phyloP scores from a whole-genome alignment of 1,140 invertebrate genomes.

The Tetraneura akinire region DNA sequence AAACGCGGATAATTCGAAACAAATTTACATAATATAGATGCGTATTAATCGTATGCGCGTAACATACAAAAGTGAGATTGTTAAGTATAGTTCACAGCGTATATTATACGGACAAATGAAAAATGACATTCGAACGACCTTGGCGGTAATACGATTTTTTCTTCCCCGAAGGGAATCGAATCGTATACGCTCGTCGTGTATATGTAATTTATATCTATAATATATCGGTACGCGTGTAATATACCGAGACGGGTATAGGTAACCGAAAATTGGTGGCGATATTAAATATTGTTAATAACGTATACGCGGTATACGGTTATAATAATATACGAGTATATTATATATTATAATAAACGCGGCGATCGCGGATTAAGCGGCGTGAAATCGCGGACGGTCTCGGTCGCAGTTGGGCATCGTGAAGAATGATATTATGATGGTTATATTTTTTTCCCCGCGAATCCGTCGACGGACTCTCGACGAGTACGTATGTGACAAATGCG shows the following conservation, averaged over 20 bases:
- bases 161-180: neutral
- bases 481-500: too few relatives aligned
- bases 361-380: neutral
- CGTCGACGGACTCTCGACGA: too few relatives aligned
- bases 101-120: neutral
- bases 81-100: too few relatives aligned
- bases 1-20: too few relatives aligned
- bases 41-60: too few relatives aligned
- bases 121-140: conserved; percentile 16
- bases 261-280: too few relatives aligned
- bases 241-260: neutral
- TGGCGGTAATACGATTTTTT: conserved; percentile 14
- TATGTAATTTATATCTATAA: neutral
- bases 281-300: neutral
- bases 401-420: neutral
- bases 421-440: neutral
- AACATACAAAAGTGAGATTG: too few relatives aligned
- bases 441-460: too few relatives aligned
- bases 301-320: neutral
- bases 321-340: too few relatives aligned
- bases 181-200: neutral
- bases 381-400: neutral
- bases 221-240: neutral
- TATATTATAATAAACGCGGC: neutral
- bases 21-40: too few relatives aligned